Base-by-base conservation (phyloP, 2,888 invertebrate species). In the Anagyrus pseudococci region DNA sequence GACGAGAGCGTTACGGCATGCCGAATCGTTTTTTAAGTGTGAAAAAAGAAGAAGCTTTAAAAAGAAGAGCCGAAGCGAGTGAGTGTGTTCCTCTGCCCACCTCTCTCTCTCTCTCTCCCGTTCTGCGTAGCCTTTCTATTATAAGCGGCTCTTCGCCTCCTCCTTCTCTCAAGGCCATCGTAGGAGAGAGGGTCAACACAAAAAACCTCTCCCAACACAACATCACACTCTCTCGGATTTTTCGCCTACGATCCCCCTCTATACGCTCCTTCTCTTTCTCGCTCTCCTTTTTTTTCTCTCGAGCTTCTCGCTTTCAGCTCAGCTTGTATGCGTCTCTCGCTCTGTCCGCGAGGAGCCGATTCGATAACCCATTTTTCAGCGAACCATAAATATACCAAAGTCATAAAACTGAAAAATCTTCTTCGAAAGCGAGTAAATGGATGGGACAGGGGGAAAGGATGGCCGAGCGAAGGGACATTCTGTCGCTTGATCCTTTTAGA, bases 321-420 rank as follows among this genome's bases (percentile, higher is more conserved):
- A 10, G 13, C 19, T 48, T n/a, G n/a, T 37, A 13, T 23, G 17
- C 17, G 22, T 22, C n/a, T 23, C 43, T 44, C 37, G 10, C 41
- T 19, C 40, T 25, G 7, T 4, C 26, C 15, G 40, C 37, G 20
- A 8, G 37, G 26, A 33, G 3, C 29, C 40, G 43, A 58, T 62
- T 63, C 58, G 58, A 64, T 64, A 64, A 64, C 57, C 57, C 49
- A 57, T 64, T 64, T 61, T 64, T 64, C 61, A 61, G 20, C 64
- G 54, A 53, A 58, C 60, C 49, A 58, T 64, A 64, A 64, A 64
- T 64, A 58, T 43, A 26, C 54, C 4, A 2, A 3, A 41, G 55
- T 52, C 59, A 37, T 64, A 64, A 64, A 64, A 47, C 40, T 44
- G 58, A 64, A 58, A 64, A 59, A 64, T 64, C 63, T 59, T 54